Percentiles rank a stretch among this genome's conserved stretches.
These are phyloP conservation scores for Clistopyga incitator DNA, from an alignment of 2,888 invertebrate genomes.

Conservation along the genomic window DNA sequence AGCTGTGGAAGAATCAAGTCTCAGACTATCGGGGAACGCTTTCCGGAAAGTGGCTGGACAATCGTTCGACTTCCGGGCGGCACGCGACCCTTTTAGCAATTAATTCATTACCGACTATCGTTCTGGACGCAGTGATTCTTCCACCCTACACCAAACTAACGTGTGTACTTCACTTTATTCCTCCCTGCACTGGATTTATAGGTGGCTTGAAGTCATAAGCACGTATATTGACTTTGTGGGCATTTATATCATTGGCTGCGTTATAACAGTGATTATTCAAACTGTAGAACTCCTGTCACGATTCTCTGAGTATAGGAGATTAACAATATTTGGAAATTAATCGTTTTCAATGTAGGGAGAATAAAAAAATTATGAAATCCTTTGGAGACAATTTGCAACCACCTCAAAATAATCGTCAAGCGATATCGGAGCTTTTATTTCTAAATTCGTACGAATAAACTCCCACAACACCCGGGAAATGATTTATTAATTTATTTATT, in stretches of 20 bases:
- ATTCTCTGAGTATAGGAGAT: too few species aligned
- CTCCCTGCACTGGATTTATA: background rate
- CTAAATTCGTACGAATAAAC: background rate
- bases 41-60: conserved; percentile 75
- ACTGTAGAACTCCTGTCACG: too few species aligned
- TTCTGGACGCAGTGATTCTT: conserved; percentile 35
- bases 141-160: background rate
- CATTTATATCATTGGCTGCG: background rate
- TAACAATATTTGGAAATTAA: too few species aligned
- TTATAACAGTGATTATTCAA: too few species aligned
- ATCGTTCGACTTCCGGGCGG: conserved; percentile 74
- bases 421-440: too few species aligned
- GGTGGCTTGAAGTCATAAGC: background rate
- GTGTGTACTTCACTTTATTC: background rate
- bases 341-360: too few species aligned
- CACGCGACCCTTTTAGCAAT: conserved; percentile 79
- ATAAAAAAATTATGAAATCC: too few species aligned
- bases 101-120: conserved; percentile 81
- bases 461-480: background rate
- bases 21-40: conserved; percentile 29
- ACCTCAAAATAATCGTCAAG: too few species aligned
- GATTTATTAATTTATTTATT: too few species aligned
- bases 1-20: conserved; percentile 16
- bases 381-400: too few species aligned
- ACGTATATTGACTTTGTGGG: background rate